Conservation (phyloP, 2,113 vertebrate species). For the Mormoops blainvillei region DNA sequence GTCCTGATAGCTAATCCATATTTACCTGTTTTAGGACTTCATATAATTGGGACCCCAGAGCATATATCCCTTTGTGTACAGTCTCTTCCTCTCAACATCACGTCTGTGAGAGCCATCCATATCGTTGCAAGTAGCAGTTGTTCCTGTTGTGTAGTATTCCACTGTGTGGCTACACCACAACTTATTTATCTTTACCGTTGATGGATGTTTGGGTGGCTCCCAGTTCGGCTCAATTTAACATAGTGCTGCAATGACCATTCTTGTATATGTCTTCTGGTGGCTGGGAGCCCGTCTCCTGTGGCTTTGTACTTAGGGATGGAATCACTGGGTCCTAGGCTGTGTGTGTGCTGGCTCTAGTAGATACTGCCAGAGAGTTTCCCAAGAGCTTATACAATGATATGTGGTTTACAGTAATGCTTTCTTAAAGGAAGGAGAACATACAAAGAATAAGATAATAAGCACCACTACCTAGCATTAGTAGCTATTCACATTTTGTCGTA, state of each 20-base stretch:
- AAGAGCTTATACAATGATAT: not conserved
- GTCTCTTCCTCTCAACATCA: not conserved
- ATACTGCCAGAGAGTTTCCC: not conserved
- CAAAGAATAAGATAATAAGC: not conserved
- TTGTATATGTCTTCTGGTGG: not conserved
- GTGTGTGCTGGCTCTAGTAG: not conserved
- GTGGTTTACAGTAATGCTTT: not conserved
- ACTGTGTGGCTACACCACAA: not conserved
- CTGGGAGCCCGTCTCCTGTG: not conserved
- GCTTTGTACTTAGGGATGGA: accelerated
- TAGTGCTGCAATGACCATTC: not conserved
- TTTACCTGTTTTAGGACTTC: not conserved
- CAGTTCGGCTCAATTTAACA: not conserved
- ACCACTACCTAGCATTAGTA: not conserved
- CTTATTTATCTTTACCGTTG: not conserved
- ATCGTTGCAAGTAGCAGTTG: not conserved
- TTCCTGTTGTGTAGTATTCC: not conserved
- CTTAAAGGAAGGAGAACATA: not conserved
- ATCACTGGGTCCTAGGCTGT: not conserved
- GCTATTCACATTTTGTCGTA: not conserved
- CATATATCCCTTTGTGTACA: not conserved
- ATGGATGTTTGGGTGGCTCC: not conserved
- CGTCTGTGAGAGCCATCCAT: not conserved
- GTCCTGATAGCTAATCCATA: not conserved
- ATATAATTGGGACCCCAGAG: not conserved